Base-by-base conservation (phyloP, 1,140 invertebrate genomes). In the Lepidurus couesii region DNA sequence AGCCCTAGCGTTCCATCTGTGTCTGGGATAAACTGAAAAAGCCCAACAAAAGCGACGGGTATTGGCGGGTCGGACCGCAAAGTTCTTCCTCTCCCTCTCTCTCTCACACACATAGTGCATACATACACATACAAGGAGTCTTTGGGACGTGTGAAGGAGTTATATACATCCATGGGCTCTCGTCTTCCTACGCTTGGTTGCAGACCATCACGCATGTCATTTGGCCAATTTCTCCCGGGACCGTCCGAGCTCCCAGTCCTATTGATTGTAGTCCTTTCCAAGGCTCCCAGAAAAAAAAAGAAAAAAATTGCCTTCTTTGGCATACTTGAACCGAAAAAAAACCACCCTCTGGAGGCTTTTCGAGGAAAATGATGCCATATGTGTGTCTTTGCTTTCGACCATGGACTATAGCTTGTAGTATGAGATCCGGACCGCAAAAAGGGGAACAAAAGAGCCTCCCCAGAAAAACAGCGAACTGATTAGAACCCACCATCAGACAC, bases 171-270 rank as follows among this genome's bases (percentile, higher is more conserved):
- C 53, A 65, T 65, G 53, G 53, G 16, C 34, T 34, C 21, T 65
- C 16, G 53, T 65, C 53, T 65, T 65, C 21, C 53, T 65, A 65
- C 53, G 53, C 53, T 65, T 21, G 53, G 53, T 65, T 65, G 53
- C 53, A 65, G 53, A 65, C 53, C 53, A 65, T 65, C 53, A 65
- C 53, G 53, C 53, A 65, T 65, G 53, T 65, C 53, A 65, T 65
- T 65, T 65, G 53, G 53, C 53, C 53, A 65, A 65, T 65, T 65
- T 65, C 53, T 65, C 53, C 53, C 53, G 53, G 21, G 53, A 65
- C 53, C 53, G 53, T 13, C 53, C 53, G 53, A 65, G 53, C 53
- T 65, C 21, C 53, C n/a, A 65, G 53, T 65, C 8, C 53, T 65
- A 65, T 65, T 65, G 53, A 65, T 65, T 65, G 53, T 65, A 21